Percentiles rank a stretch among this genome's conserved stretches.
phyloP scores from a whole-genome alignment of 2,113 vertebrate species.

The Scopus umbretta region DNA sequence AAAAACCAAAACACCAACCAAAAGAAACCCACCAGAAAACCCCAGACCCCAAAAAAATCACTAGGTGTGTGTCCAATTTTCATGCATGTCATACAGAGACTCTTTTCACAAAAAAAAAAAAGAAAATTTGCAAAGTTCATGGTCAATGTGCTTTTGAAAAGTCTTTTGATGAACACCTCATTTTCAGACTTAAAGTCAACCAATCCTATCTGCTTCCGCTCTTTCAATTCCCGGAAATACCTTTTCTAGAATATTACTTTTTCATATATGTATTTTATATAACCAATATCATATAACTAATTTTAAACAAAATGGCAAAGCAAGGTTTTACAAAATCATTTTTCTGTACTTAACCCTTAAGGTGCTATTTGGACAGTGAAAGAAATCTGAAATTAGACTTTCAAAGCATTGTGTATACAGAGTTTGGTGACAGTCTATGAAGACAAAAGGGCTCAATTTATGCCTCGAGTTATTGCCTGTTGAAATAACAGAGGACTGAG shows the following conservation, averaged over 20 bases:
- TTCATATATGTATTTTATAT: neutral
- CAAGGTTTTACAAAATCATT: neutral
- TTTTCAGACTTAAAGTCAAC: neutral
- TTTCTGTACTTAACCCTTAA: neutral
- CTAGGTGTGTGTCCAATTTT: neutral
- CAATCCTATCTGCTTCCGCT: neutral
- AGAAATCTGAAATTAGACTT: neutral
- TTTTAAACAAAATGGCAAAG: neutral
- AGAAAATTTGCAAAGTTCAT: neutral
- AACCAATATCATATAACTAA: neutral
- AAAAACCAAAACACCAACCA: too few relatives aligned
- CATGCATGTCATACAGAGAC: neutral
- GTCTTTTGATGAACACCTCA: neutral
- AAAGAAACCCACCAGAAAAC: too few relatives aligned
- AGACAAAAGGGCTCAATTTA: neutral
- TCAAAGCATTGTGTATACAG: neutral
- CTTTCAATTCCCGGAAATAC: neutral
- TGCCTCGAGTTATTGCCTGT: neutral
- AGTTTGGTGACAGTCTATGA: neutral
- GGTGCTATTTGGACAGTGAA: neutral
- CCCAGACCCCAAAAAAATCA: too few relatives aligned
- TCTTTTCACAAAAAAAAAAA: neutral
- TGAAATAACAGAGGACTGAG: neutral
- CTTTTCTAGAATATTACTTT: neutral
- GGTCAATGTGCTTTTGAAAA: neutral